A percentile compares a stretch with the other conserved stretches of the same genome.
Conservation (phyloP, 2,888 invertebrate species). For the Micropterix aruncella region DNA sequence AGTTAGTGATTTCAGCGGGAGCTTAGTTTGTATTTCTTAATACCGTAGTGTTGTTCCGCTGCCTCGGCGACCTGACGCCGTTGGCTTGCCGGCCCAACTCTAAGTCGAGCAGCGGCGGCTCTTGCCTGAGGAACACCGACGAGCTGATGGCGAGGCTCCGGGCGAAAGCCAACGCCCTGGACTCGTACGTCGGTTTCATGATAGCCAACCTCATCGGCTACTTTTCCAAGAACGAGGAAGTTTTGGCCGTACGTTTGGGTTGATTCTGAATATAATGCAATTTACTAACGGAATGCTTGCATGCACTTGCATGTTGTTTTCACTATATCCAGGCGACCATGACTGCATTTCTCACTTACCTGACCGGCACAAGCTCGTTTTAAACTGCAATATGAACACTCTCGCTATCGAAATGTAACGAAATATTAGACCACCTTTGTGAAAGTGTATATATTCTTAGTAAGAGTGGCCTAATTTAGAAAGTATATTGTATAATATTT, state of each 20-base stretch:
- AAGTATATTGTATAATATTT: too few relatives aligned
- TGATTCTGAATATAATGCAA: background rate
- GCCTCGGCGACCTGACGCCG: conserved; percentile 34
- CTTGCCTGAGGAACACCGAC: conserved; percentile 24
- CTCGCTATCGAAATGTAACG: too few relatives aligned
- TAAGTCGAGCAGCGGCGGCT: conserved; percentile 17
- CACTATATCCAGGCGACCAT: background rate
- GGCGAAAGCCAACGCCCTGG: conserved; percentile 28
- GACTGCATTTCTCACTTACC: background rate
- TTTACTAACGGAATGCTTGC: background rate
- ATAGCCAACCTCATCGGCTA: conserved; percentile 31
- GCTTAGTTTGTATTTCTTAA: too few relatives aligned
- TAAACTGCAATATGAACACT: too few relatives aligned
- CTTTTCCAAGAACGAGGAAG: conserved; percentile 26
- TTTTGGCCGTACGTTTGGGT: conserved; percentile 2
- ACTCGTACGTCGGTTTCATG: conserved; percentile 33
- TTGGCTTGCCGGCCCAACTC: conserved; percentile 26
- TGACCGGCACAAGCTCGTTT: too few relatives aligned
- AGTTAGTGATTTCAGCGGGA: too few relatives aligned
- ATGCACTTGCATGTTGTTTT: background rate
- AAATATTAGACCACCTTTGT: too few relatives aligned
- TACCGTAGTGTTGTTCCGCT: conserved; percentile 36
- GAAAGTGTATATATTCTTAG: too few relatives aligned
- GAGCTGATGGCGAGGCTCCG: conserved; percentile 23
- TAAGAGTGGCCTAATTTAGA: too few relatives aligned